Evolutionary conservation across 2,797 vertebrate genomes (phyloP).

Genomic region (Xenops minutus): DNA sequence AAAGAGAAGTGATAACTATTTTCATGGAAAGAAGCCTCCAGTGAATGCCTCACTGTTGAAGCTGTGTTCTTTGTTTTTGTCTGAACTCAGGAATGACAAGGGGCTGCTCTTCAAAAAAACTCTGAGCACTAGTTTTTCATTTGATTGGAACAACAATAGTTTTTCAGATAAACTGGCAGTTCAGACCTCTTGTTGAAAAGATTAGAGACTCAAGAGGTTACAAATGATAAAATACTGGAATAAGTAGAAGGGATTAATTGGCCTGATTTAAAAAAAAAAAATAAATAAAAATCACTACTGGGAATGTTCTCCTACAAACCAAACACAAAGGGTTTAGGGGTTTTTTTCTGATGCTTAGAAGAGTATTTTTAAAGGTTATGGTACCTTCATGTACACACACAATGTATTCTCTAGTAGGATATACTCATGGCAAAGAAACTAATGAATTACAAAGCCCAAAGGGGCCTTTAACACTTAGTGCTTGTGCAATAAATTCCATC

Average conservation of each 20-base stretch:
- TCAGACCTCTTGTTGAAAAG: constrained; percentile 11
- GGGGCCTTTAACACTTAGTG: neutral
- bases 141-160: constrained; percentile 18
- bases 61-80: constrained; percentile 31
- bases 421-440: neutral
- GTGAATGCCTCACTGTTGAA: neutral
- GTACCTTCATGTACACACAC: neutral
- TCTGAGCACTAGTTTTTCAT: constrained; percentile 17
- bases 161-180: constrained; percentile 39
- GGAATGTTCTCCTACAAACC: neutral
- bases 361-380: constrained; percentile 2
- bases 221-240: neutral
- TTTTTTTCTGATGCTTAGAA: neutral
- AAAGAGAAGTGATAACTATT: constrained; percentile 64
- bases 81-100: constrained; percentile 37
- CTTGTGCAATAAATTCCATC: neutral
- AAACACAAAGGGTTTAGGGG: neutral
- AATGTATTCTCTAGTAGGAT: neutral
- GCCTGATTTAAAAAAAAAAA: neutral
- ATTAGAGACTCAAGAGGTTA: neutral
- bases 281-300: neutral
- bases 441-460: neutral
- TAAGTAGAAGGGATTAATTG: constrained; percentile 15
- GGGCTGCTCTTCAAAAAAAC: constrained; percentile 26
- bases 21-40: constrained; percentile 62